Base-by-base conservation (phyloP, 2,113 vertebrate genomes). In the Microcebus ravelobensis region DNA sequence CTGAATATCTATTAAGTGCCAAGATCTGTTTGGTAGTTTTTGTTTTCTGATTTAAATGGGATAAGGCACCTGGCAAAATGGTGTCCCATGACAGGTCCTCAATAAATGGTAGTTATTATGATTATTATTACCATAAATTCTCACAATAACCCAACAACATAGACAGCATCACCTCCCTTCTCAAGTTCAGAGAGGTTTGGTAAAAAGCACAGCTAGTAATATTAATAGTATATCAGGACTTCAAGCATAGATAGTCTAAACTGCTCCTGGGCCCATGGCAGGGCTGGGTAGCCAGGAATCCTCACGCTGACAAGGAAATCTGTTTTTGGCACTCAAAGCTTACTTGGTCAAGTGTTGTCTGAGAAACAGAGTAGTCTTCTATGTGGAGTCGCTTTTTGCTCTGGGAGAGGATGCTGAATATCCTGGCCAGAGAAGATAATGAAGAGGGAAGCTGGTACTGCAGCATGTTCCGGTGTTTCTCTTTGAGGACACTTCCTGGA, bases 331-430 rank as follows among this genome's bases (percentile, higher is more conserved):
- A 90, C 65, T 81, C 50, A 84, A 89, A 68, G 87, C 99, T 99
- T 99, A 99, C 99, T 99, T 99, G 99, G 99, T 99, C 99, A 97
- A 99, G 99, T 1, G 99, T 99, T 96, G 99, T 99, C 99, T 99
- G 99, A 61, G 99, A 99, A 92, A 99, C 99, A 0, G 99, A 99
- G 98, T 99, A 99, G 98, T 99, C 99, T 97, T 99, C 99, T 96
- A 99, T 99, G 70, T 98, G 98, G 95, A 99, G 99, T 92, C 98
- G 98, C 83, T 99, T 99, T 96, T 99, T 99, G 97, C 99, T 99
- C 87, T 99, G 98, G 96, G 99, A 99, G 34, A 99, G 99, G 97
- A 99, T 99, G 98, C 99, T 99, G 98, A 99, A 99, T 98, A 99
- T 99, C 98, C 99, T 99, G 2, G 99, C 98, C 93, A 99, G 98